Evolutionary conservation across 2,113 vertebrate genomes (phyloP).

Genomic region (Scytalopus superciliaris): DNA sequence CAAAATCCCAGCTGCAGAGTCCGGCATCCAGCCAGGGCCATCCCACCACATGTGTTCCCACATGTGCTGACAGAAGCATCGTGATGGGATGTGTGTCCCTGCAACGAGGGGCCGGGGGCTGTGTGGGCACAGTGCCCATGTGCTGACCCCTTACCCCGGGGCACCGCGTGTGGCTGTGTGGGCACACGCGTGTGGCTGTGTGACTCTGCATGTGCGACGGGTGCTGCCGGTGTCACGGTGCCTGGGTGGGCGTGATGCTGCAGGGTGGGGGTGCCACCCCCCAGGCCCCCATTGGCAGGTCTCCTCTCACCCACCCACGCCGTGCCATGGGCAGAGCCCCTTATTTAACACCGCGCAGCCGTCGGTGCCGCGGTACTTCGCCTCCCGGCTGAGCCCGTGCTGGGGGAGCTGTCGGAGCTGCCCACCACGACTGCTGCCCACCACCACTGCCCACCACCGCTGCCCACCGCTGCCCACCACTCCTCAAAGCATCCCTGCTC

Average conservation of each 20-base stretch:
- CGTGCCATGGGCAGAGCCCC: slow-evolving; percentile 32
- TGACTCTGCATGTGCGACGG: not conserved
- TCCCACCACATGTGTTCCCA: accelerated
- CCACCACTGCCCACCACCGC: not conserved
- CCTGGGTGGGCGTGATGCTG: slow-evolving; percentile 27
- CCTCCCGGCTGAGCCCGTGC: not conserved
- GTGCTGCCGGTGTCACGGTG: not conserved
- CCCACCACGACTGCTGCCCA: not conserved
- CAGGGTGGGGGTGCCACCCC: not conserved
- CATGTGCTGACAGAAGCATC: not conserved
- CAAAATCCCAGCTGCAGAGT: not conserved
- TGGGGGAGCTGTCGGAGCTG: not conserved
- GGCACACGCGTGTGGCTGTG: not conserved
- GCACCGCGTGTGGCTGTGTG: not conserved
- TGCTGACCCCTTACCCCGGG: not conserved
- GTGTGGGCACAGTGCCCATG: not conserved
- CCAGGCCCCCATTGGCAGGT: slow-evolving; percentile 47
- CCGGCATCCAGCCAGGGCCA: not conserved
- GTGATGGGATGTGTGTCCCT: accelerated
- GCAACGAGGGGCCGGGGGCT: not conserved
- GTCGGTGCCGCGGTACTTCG: not conserved
- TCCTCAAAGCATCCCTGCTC: not conserved
- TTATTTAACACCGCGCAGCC: not conserved
- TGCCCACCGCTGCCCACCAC: not conserved
- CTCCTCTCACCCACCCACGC: slow-evolving; percentile 38